phyloP scores from a whole-genome alignment of 1,140 invertebrate species.

The Hyphantria cunea region DNA sequence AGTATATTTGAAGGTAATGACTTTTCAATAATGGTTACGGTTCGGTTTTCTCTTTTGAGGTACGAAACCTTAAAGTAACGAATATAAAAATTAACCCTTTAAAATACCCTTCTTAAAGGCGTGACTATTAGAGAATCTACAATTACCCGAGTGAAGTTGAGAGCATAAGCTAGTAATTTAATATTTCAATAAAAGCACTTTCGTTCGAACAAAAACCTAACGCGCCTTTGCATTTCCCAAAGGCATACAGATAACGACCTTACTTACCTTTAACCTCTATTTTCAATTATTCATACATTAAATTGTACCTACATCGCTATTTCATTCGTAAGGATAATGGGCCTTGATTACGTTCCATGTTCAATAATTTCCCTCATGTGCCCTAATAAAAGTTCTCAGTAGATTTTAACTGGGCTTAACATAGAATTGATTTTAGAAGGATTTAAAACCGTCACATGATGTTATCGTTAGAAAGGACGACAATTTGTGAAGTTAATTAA shows the following conservation, averaged over 20 bases:
- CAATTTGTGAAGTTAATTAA: constrained; percentile 60
- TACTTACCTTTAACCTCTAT: constrained; percentile 64
- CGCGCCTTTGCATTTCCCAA: constrained; percentile 53
- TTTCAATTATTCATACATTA: constrained; percentile 74
- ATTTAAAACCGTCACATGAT: constrained; percentile 14
- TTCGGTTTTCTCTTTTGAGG: too few relatives aligned
- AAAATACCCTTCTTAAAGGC: too few relatives aligned
- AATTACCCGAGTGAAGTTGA: too few relatives aligned
- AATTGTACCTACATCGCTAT: constrained; percentile 49
- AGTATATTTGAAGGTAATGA: too few relatives aligned
- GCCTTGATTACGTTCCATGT: constrained; percentile 45
- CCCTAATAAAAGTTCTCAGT: constrained; percentile 35
- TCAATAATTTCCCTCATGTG: constrained; percentile 41
- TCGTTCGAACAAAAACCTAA: constrained; percentile 58
- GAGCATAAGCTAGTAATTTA: not conserved
- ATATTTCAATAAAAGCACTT: constrained; percentile 43
- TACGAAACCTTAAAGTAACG: too few relatives aligned
- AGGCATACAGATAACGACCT: constrained; percentile 62
- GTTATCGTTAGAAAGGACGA: constrained; percentile 36
- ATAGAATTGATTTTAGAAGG: constrained; percentile 20
- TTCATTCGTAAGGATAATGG: constrained; percentile 44
- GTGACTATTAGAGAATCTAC: too few relatives aligned
- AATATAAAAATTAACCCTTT: too few relatives aligned
- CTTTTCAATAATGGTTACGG: too few relatives aligned
- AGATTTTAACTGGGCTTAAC: constrained; percentile 16